Percentiles rank a stretch among this genome's conserved stretches.
Evolutionary conservation across 2,113 vertebrate genomes (phyloP).

Genomic region (Caranx ignobilis): DNA sequence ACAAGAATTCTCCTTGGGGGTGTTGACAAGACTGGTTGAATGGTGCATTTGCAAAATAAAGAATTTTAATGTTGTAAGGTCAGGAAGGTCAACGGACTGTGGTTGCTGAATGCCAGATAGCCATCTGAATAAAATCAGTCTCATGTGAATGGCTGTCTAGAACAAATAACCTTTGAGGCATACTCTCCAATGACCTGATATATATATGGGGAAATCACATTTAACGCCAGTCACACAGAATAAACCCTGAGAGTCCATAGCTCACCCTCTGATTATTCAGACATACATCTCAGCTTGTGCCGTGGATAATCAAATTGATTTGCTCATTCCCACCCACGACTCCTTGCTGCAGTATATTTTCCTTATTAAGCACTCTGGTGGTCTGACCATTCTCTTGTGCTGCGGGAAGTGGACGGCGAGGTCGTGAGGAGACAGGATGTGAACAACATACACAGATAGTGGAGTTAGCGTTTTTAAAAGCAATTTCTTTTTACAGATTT

Average conservation of each 20-base stretch:
- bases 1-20: slow-evolving; percentile 27
- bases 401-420: background rate
- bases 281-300: slow-evolving; percentile 30
- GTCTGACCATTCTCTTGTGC: background rate
- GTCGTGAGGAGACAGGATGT: background rate
- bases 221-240: slow-evolving; percentile 48
- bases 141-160: slow-evolving; percentile 12
- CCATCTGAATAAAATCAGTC: slow-evolving; percentile 34
- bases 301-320: slow-evolving; percentile 52
- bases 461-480: background rate
- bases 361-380: slow-evolving; percentile 50
- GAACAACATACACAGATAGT: background rate
- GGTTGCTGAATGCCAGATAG: slow-evolving; percentile 58
- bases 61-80: slow-evolving; percentile 45
- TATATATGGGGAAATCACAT: slow-evolving; percentile 47
- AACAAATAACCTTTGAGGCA: slow-evolving; percentile 54
- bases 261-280: slow-evolving; percentile 39
- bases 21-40: slow-evolving; percentile 12
- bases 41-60: slow-evolving; percentile 48
- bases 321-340: slow-evolving; percentile 42
- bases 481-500: background rate
- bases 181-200: slow-evolving; percentile 53
- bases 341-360: slow-evolving; percentile 48
- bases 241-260: slow-evolving; percentile 27
- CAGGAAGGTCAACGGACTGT: slow-evolving; percentile 22